Percentiles rank a stretch among this genome's conserved stretches.
Conservation (phyloP, 2,113 vertebrate genomes). For the Chlorodrepanis virens region DNA sequence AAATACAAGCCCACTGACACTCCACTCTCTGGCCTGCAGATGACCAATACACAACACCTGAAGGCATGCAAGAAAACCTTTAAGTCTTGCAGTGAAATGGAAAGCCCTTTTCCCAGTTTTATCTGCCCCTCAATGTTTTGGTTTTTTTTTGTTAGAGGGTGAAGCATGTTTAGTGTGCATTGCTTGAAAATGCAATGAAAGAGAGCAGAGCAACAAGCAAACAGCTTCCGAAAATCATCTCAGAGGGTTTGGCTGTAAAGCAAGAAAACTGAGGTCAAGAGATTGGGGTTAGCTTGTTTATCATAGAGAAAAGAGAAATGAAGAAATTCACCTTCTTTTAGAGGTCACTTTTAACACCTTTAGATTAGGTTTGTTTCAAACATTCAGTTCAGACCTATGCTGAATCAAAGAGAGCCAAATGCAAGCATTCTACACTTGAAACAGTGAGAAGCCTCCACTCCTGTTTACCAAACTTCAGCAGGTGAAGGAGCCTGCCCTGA, state of each 20-base stretch:
- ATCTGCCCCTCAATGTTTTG: background rate
- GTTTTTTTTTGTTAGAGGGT: rapidly evolving
- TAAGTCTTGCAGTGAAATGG: background rate
- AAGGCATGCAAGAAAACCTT: background rate
- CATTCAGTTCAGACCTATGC: background rate
- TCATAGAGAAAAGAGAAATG: background rate
- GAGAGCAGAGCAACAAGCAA: background rate
- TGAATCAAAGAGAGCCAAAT: background rate
- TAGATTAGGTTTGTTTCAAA: background rate
- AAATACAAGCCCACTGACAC: background rate
- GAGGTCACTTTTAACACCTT: background rate
- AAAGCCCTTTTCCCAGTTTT: background rate
- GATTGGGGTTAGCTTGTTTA: background rate
- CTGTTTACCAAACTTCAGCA: background rate
- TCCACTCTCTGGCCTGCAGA: background rate
- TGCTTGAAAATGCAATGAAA: background rate
- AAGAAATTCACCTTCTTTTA: background rate
- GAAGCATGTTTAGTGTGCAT: background rate
- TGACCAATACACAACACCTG: background rate
- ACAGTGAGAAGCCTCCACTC: background rate
- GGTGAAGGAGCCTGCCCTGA: background rate
- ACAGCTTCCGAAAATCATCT: background rate
- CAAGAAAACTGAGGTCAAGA: background rate
- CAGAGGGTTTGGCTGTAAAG: background rate
- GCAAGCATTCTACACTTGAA: background rate